Percentiles rank a stretch among this genome's conserved stretches.
Conservation (phyloP, 2,113 vertebrate genomes). For the Hippocampus comes region DNA sequence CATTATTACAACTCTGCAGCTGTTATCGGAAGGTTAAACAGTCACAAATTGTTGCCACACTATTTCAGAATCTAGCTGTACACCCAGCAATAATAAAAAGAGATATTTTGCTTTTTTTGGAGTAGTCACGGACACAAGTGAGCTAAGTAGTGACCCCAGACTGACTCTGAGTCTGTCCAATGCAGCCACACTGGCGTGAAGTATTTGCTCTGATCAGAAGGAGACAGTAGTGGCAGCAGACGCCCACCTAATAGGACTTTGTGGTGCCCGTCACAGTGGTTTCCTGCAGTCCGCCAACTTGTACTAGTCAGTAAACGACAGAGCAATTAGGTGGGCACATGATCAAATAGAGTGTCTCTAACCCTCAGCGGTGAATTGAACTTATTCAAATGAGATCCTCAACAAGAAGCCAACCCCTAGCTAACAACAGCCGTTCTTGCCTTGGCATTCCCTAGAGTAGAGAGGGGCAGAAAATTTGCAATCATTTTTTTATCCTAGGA, state of each 20-base stretch:
- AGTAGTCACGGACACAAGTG: background rate
- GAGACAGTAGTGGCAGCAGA: slow-evolving; percentile 31
- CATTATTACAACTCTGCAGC: too few species aligned
- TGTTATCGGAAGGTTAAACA: background rate
- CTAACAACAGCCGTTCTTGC: background rate
- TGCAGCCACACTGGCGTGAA: slow-evolving; percentile 14
- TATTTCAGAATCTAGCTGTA: too few species aligned
- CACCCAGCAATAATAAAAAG: background rate
- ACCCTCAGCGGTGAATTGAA: background rate
- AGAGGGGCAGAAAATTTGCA: background rate
- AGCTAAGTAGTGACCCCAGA: slow-evolving; percentile 11
- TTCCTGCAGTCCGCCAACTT: slow-evolving; percentile 20
- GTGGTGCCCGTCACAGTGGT: slow-evolving; percentile 3
- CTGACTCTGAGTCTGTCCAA: slow-evolving; percentile 21
- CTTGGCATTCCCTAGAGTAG: background rate
- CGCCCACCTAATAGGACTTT: slow-evolving; percentile 36
- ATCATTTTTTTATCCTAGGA: background rate
- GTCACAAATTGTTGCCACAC: too few species aligned
- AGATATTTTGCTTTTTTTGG: background rate
- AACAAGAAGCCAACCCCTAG: background rate
- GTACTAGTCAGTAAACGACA: slow-evolving; percentile 8
- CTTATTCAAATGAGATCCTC: slow-evolving; percentile 1
- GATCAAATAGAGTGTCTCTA: slow-evolving; percentile 9
- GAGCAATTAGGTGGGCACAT: slow-evolving; percentile 12
- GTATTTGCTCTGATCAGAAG: slow-evolving; percentile 34